Evolutionary conservation across 2,888 invertebrate genomes (phyloP).

Genomic region (Volucella zonaria): DNA sequence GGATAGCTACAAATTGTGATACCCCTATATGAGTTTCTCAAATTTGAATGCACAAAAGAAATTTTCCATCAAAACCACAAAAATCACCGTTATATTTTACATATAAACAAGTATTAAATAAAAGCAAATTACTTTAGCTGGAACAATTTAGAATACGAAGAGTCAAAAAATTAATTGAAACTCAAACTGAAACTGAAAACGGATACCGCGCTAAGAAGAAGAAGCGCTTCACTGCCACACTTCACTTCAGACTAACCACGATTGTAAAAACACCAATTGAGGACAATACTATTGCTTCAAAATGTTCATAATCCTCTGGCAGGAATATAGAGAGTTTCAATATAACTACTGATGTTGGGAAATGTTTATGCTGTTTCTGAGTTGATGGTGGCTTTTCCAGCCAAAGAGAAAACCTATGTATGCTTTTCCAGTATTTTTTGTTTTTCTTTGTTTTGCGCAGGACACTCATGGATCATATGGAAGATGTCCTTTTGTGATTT

Average conservation of each 20-base stretch:
- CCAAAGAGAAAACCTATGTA: conserved; percentile 42
- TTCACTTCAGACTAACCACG: conserved; percentile 60
- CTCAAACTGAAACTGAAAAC: conserved; percentile 67
- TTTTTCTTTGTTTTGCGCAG: conserved; percentile 63
- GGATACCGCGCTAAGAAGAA: conserved; percentile 61
- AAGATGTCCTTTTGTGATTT: conserved; percentile 12
- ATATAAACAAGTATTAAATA: conserved; percentile 14
- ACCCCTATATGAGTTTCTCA: conserved; percentile 24
- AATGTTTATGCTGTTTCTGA: conserved; percentile 39
- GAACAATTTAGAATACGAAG: conserved; percentile 63
- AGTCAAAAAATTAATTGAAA: conserved; percentile 64
- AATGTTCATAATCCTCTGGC: conserved; percentile 37
- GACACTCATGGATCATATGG: conserved; percentile 53
- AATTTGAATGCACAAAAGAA: neutral
- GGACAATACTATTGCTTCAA: conserved; percentile 43
- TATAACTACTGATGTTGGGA: conserved; percentile 45
- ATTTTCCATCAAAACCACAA: neutral
- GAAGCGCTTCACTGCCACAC: conserved; percentile 63
- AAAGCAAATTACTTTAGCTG: conserved; percentile 53
- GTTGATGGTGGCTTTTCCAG: conserved; percentile 33
- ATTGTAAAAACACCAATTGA: conserved; percentile 39
- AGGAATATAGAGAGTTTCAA: conserved; percentile 52
- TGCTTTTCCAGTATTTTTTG: conserved; percentile 50
- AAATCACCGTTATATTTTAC: neutral
- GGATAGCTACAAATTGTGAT: conserved; percentile 27